phyloP scores from a whole-genome alignment of 2,888 invertebrate species.

The Diogma glabrata region DNA sequence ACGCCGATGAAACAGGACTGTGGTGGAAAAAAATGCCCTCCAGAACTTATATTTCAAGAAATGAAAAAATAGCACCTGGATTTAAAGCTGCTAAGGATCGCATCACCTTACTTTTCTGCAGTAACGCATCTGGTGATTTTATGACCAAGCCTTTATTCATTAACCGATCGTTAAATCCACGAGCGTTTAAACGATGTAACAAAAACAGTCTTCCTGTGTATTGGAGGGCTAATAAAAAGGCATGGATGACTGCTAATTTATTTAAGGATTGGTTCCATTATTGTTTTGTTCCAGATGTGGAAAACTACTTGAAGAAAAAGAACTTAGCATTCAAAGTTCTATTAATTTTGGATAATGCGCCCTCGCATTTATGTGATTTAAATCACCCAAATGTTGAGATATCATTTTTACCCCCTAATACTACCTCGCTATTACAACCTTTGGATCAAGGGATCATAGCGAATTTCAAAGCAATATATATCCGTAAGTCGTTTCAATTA shows the following conservation, averaged over 20 bases:
- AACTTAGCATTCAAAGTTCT: not conserved
- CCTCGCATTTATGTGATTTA: constrained; percentile 1
- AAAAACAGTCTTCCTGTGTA: constrained; percentile 1
- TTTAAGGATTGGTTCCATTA: not conserved
- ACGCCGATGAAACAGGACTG: not conserved
- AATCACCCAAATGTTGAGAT: not conserved
- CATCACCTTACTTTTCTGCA: not conserved
- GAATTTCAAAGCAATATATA: not conserved
- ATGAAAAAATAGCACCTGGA: not conserved
- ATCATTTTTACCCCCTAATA: not conserved
- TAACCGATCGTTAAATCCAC: not conserved
- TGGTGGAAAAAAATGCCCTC: not conserved
- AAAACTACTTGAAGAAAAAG: not conserved
- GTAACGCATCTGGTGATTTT: not conserved
- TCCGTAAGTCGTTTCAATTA: not conserved
- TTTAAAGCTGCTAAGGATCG: constrained; percentile 1
- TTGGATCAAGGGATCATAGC: not conserved
- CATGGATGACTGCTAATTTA: not conserved
- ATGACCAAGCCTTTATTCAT: too few species aligned
- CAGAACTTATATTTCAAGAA: not conserved
- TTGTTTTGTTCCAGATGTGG: not conserved
- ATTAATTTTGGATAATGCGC: constrained; percentile 1
- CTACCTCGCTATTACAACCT: constrained; percentile 1
- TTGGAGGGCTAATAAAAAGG: not conserved
- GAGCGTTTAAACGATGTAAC: not conserved